Conservation (phyloP, 2,113 vertebrate genomes). For the Hemicordylus capensis region DNA sequence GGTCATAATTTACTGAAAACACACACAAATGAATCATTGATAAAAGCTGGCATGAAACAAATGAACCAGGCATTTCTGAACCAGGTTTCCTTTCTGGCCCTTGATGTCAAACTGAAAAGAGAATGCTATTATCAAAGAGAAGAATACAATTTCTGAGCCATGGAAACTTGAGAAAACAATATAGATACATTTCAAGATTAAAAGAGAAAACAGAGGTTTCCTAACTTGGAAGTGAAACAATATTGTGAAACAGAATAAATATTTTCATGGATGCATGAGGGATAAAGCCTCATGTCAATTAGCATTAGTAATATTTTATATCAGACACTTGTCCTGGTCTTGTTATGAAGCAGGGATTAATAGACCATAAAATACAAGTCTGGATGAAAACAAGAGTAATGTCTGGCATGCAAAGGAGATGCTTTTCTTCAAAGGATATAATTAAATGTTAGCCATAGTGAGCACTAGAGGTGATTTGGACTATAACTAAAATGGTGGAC, state of each 20-base stretch:
- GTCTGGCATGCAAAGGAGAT: not conserved
- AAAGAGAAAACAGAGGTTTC: not conserved
- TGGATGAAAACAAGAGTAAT: not conserved
- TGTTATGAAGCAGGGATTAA: not conserved
- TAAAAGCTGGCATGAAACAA: not conserved
- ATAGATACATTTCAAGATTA: not conserved
- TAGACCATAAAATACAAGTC: not conserved
- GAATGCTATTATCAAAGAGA: not conserved
- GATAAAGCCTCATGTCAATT: not conserved
- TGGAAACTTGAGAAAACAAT: not conserved
- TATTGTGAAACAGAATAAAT: not conserved
- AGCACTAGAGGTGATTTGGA: no score
- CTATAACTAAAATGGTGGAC: not conserved
- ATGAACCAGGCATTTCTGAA: not conserved
- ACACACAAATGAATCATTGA: constrained; percentile 7
- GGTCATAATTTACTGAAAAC: not conserved
- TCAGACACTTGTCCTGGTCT: not conserved
- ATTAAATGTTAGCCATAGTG: no score
- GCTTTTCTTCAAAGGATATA: not conserved
- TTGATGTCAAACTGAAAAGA: not conserved
- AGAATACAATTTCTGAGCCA: not conserved
- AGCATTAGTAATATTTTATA: not conserved
- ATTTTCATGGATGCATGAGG: not conserved
- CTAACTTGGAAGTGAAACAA: not conserved
- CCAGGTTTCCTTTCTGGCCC: not conserved